These are phyloP conservation scores for Marmota flaviventris DNA, from an alignment of 2,113 vertebrate species.

Conservation along the genomic window DNA sequence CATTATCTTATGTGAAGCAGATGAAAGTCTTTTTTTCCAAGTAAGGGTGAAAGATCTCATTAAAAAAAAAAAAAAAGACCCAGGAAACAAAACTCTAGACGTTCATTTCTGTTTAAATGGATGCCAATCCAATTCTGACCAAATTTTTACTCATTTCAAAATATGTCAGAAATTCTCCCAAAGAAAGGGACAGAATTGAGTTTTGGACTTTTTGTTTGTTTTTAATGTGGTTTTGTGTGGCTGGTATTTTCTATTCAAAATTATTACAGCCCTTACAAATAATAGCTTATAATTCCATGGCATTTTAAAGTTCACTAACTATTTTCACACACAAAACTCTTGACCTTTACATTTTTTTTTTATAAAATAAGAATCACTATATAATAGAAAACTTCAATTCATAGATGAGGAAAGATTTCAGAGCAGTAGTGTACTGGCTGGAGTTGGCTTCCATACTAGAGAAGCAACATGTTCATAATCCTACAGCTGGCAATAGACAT, in stretches of 20 bases:
- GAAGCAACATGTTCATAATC: background rate
- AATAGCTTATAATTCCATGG: background rate
- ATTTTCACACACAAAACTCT: background rate
- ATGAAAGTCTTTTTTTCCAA: background rate
- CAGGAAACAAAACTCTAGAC: slow-evolving; percentile 8
- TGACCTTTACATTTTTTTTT: slow-evolving; percentile 31
- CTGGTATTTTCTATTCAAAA: slow-evolving; percentile 4
- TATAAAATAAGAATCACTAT: background rate
- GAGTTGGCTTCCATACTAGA: background rate
- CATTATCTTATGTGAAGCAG: background rate
- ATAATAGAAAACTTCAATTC: background rate
- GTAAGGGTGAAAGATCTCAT: background rate
- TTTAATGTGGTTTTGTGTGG: background rate
- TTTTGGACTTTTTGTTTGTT: background rate
- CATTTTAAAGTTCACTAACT: background rate
- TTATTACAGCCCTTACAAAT: background rate
- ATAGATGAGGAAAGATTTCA: background rate
- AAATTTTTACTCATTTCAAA: slow-evolving; percentile 20
- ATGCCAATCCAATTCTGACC: background rate
- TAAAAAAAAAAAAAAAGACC: background rate
- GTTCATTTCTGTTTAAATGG: background rate
- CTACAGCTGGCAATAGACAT: too few species aligned
- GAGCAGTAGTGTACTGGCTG: background rate
- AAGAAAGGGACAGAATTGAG: background rate
- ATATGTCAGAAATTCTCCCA: slow-evolving; percentile 9